These are phyloP conservation scores for Xenopus laevis DNA, from an alignment of 2,113 vertebrate genomes.

Conservation along the genomic window DNA sequence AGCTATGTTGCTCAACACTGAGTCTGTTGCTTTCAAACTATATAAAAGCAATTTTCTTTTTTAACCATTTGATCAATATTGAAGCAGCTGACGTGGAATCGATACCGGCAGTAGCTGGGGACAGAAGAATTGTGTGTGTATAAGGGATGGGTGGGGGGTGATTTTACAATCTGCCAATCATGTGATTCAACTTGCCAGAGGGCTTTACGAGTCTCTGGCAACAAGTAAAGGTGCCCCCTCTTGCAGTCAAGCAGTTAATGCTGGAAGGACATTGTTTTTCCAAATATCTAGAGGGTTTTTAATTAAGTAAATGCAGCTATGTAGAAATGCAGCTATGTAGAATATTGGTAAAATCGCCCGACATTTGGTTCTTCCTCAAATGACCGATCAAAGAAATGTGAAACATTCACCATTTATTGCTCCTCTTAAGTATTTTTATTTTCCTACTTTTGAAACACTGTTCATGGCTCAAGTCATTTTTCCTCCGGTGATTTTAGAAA, in stretches of 20 bases:
- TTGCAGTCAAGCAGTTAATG: background rate
- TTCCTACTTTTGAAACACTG: too few species aligned
- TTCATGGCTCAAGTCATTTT: too few species aligned
- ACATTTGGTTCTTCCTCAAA: too few species aligned
- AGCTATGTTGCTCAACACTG: constrained; percentile 14
- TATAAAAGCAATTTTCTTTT: constrained; percentile 46
- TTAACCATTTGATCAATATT: constrained; percentile 45
- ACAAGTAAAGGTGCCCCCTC: background rate
- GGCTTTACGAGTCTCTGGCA: background rate
- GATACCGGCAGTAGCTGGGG: constrained; percentile 26
- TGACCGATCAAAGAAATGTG: too few species aligned
- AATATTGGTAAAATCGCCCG: too few species aligned
- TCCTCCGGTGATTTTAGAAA: too few species aligned
- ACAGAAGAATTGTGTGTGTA: constrained; percentile 7
- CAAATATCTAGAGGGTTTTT: too few species aligned
- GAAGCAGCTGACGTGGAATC: constrained; percentile 38
- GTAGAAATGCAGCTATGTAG: too few species aligned
- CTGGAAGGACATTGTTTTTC: background rate
- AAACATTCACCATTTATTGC: too few species aligned
- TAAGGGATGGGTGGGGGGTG: background rate
- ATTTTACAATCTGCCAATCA: constrained; percentile 5
- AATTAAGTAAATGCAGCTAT: too few species aligned
- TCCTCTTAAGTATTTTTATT: too few species aligned
- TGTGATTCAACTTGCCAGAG: background rate
- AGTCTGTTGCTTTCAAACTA: constrained; percentile 30